Conservation (phyloP, 2,113 vertebrate species). For the Erinaceus europaeus region DNA sequence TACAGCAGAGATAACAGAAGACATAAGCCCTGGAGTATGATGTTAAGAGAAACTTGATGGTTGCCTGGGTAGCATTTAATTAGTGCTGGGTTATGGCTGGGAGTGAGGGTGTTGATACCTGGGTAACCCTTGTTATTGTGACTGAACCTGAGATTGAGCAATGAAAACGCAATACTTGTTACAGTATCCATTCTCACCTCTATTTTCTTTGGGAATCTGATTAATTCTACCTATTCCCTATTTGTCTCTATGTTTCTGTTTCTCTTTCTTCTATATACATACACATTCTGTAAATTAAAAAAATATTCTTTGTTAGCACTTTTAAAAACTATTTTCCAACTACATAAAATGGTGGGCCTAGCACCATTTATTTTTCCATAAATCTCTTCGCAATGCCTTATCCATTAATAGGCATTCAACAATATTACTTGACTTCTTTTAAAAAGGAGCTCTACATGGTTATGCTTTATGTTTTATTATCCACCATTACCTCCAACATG, state of each 20-base stretch:
- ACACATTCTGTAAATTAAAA: conserved; percentile 7
- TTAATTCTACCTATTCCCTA: neutral
- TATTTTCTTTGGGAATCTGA: conserved; percentile 44
- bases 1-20: conserved; percentile 58
- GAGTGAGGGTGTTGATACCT: conserved; percentile 51
- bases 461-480: neutral
- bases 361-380: neutral
- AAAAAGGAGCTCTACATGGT: neutral
- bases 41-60: conserved; percentile 47
- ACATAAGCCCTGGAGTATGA: conserved; percentile 41
- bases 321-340: neutral
- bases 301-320: neutral
- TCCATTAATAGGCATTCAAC: neutral
- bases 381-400: neutral
- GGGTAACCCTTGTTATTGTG: conserved; percentile 49
- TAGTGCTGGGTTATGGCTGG: conserved; percentile 61
- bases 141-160: conserved; percentile 49
- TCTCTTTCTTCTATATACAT: neutral
- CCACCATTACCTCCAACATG: neutral
- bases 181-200: conserved; percentile 4
- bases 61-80: conserved; percentile 76
- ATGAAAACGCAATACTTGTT: neutral
- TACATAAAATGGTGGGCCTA: neutral
- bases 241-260: neutral
- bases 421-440: neutral